These are phyloP conservation scores for Caenorhabditis briggsae DNA, from an alignment of 1,140 invertebrate genomes.

Conservation along the genomic window DNA sequence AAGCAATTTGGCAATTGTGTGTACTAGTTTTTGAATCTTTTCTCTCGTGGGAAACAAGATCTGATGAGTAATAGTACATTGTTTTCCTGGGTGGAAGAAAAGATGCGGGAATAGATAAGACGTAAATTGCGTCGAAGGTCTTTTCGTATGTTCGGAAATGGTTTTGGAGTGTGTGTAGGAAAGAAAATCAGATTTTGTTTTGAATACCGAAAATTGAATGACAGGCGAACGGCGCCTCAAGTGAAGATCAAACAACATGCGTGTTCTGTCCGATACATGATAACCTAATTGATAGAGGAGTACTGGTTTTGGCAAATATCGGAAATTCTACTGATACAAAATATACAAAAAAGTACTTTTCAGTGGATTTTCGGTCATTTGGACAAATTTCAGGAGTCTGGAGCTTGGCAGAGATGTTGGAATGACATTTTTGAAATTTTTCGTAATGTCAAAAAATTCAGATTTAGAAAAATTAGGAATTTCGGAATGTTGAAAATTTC, in stretches of 20 bases:
- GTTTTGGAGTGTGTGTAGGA: not conserved
- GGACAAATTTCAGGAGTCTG: too few species aligned
- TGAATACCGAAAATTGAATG: conserved; percentile 23
- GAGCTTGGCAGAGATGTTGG: too few species aligned
- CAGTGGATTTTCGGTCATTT: too few species aligned
- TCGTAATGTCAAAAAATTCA: too few species aligned
- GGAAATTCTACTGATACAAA: too few species aligned
- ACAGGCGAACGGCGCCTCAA: not conserved
- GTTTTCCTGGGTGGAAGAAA: conserved; percentile 1
- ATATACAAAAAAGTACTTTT: too few species aligned
- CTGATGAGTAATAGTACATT: conserved; percentile 25
- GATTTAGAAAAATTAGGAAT: too few species aligned
- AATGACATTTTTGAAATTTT: too few species aligned
- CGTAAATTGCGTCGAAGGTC: conserved; percentile 53
- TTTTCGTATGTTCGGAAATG: conserved; percentile 2
- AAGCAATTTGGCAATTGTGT: conserved; percentile 18
- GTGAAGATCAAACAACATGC: conserved; percentile 31
- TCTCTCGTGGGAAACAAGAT: not conserved
- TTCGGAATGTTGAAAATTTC: too few species aligned
- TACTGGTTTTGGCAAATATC: too few species aligned
- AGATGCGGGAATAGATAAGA: conserved; percentile 52
- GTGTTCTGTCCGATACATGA: too few species aligned
- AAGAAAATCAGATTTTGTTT: not conserved
- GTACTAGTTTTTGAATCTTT: conserved; percentile 32
- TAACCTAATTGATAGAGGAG: too few species aligned